Evolutionary conservation across 2,797 vertebrate genomes (phyloP).

Genomic region (Lithobates sylvaticus): DNA sequence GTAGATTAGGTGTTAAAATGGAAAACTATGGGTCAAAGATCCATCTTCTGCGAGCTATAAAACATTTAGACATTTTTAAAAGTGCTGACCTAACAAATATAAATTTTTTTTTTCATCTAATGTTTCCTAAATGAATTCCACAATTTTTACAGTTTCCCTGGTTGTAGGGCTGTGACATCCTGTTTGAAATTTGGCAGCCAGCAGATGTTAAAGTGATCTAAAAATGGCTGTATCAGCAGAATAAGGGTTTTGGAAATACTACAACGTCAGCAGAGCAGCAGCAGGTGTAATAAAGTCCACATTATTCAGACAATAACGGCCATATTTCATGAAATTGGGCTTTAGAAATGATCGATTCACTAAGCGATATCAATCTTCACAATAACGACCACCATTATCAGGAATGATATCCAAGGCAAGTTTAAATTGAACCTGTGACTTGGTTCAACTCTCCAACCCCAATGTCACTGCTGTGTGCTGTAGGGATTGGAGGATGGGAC

Average conservation of each 20-base stretch:
- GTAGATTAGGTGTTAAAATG: background rate
- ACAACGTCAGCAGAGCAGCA: constrained; percentile 3
- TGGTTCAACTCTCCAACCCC: no score
- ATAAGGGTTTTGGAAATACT: background rate
- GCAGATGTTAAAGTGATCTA: constrained; percentile 11
- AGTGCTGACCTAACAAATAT: background rate
- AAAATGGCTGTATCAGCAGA: constrained; percentile 37
- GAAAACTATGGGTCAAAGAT: background rate
- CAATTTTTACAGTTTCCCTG: background rate
- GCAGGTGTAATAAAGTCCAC: constrained; percentile 9
- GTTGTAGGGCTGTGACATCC: constrained; percentile 37
- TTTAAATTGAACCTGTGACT: no score
- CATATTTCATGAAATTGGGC: background rate
- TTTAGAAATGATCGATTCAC: background rate
- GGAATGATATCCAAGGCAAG: background rate
- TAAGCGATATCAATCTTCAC: background rate
- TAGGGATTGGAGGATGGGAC: no score
- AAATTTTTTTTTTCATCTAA: background rate
- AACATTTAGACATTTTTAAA: background rate
- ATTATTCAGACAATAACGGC: background rate
- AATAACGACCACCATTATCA: background rate
- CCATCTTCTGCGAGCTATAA: background rate
- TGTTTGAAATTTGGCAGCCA: constrained; percentile 24
- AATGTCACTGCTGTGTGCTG: no score
- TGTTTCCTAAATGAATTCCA: constrained; percentile 8